phyloP scores from a whole-genome alignment of 2,888 invertebrate species.

The Altica lythri region DNA sequence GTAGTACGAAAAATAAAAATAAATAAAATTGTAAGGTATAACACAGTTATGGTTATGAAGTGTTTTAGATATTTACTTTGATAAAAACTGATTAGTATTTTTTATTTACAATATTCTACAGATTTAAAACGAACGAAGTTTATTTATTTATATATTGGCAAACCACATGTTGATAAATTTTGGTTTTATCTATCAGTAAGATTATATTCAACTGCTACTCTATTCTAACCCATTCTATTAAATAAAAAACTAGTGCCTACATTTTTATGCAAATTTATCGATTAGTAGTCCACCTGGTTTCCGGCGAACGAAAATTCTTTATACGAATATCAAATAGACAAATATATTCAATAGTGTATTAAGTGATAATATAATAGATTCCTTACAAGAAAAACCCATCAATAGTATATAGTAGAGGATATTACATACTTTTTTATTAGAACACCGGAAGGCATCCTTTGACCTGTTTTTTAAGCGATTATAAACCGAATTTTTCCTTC shows the following conservation, averaged over 20 bases:
- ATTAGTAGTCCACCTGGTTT: conserved; percentile 38
- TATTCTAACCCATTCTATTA: too few relatives aligned
- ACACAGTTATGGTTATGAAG: too few relatives aligned
- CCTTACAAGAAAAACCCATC: conserved; percentile 26
- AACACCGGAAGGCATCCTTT: conserved; percentile 13
- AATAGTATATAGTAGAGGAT: conserved; percentile 11
- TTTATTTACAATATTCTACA: too few relatives aligned
- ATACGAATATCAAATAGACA: conserved; percentile 30
- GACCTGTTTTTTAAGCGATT: conserved; percentile 11
- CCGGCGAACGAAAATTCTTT: conserved; percentile 31
- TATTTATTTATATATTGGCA: too few relatives aligned
- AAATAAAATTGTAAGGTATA: too few relatives aligned
- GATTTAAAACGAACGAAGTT: too few relatives aligned
- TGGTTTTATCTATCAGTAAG: conserved; percentile 4
- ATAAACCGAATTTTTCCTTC: conserved; percentile 3
- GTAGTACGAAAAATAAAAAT: too few relatives aligned
- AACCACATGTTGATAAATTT: not conserved
- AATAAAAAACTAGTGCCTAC: conserved; percentile 16
- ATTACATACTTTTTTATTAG: conserved; percentile 19
- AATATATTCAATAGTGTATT: conserved; percentile 18
- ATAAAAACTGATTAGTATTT: too few relatives aligned
- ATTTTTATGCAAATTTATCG: conserved; percentile 37
- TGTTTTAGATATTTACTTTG: too few relatives aligned
- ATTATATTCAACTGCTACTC: conserved; percentile 1
- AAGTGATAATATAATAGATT: conserved; percentile 19